phyloP scores from a whole-genome alignment of 2,797 vertebrate genomes.

The Enteromius unitaeniatus region DNA sequence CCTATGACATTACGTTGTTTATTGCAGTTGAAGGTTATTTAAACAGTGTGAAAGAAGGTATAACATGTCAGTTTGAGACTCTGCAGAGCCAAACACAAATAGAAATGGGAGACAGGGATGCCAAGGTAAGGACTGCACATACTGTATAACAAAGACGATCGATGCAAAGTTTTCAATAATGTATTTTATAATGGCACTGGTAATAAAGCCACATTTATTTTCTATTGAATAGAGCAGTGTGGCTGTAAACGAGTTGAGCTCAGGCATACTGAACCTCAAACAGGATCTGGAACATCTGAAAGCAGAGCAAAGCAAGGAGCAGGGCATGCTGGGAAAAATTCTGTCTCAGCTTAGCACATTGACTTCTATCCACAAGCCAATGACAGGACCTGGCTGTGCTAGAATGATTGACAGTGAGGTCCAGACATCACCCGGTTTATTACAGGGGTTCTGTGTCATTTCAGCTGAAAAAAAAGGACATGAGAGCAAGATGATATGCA shows the following conservation, averaged over 20 bases:
- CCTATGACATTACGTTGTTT: constrained; percentile 6
- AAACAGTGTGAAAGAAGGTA: constrained; percentile 65
- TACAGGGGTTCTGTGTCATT: constrained; percentile 54
- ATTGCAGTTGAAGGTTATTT: constrained; percentile 73
- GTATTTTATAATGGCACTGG: background rate
- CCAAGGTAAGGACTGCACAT: constrained; percentile 70
- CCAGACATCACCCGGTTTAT: constrained; percentile 75
- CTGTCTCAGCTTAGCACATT: constrained; percentile 70
- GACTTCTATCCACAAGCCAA: constrained; percentile 62
- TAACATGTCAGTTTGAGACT: constrained; percentile 71
- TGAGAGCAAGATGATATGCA: constrained; percentile 42
- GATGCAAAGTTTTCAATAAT: background rate
- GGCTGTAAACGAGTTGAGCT: constrained; percentile 65
- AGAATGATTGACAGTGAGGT: constrained; percentile 68
- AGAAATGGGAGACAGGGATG: constrained; percentile 68
- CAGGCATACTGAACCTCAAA: constrained; percentile 69
- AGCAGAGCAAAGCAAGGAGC: constrained; percentile 70
- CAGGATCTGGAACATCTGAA: constrained; percentile 67
- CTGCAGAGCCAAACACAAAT: constrained; percentile 68
- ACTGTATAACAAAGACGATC: background rate
- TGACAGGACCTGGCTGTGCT: constrained; percentile 46
- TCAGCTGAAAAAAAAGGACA: constrained; percentile 53
- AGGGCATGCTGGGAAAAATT: constrained; percentile 70
- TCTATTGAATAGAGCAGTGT: constrained; percentile 62
- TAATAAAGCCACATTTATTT: constrained; percentile 26